Base-by-base conservation (phyloP, 2,797 vertebrate genomes). In the Calcarius lapponicus region DNA sequence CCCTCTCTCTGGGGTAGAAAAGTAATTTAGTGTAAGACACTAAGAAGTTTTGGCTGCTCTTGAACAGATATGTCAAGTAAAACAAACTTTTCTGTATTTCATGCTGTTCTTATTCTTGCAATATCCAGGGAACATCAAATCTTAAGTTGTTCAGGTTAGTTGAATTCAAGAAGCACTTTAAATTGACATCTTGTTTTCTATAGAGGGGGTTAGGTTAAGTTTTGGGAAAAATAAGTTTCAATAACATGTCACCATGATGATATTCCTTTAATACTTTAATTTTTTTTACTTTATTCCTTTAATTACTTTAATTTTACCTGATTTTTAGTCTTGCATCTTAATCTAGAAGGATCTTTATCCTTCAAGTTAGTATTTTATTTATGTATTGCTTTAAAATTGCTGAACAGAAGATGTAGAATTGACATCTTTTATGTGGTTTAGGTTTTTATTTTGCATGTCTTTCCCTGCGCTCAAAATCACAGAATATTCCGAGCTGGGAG, bases 1-100 rank as follows among this genome's bases (percentile, higher is more conserved):
- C 92, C 89, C 93, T 88, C 81, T 94, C 93, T 88, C 94, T 83
- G 47, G 94, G 79, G 94, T 78, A 65, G 50, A 91, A 73, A 86
- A 95, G 50, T 85, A 91, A 93, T 91, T 78, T 64, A 36, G 34
- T 85, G 32, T 86, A 72, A 34, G 61, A 80, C 38, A 71, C 65
- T 43, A 43, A 91, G 42, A 42, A 92, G 34, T 86, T 93, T 92
- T 93, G 79, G 14, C 86, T 94, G 51, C 31, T 86, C 28, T 83
- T 85, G 61, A 80, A 32, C 22, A 83, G 73, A 32, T 65, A 74
- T 43, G 53, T 78, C 53, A 83, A 93, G 38, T 80, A 85, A 95
- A 94, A 66, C 38, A 93, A 94, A 86, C 40, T 76, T 90, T 36
- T 80, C 38, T 92, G 25, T 82, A 85, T 50, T 89, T 87, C 65